Base-by-base conservation (phyloP, 2,113 vertebrate genomes). In the Ciconia stormi region DNA sequence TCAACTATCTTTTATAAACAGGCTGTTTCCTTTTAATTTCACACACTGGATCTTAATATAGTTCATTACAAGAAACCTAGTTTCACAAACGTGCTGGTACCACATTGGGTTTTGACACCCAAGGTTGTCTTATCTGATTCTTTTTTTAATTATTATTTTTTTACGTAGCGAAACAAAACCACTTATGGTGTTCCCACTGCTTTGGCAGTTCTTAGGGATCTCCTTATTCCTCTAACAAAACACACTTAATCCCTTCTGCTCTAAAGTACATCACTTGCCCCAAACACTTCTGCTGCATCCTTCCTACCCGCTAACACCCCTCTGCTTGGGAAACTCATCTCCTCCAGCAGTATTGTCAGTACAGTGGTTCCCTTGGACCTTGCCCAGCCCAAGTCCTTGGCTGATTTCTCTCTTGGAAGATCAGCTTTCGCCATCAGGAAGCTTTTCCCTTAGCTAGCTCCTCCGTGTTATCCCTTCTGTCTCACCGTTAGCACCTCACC, bases 141-240 rank as follows among this genome's bases (percentile, higher is more conserved):
- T n/a, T 26, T 23, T 17, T 20, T 34, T 20, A 19, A 18, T 19
- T 58, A n/a, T 86, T 88, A 52, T 42, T 26, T n/a, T 17, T 55
- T 59, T 82, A 87, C 94, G 88, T 84, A 92, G 87, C 8, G 6
- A 95, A 90, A 94, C 80, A 95, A 81, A 88, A 53, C 16, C n/a
- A 32, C 22, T 67, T 13, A 8, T 1, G 0, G 15, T 8, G 22
- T 14, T 67, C n/a, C 10, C 38, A 81, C 13, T 1, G 0, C 21
- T 44, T 34, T 9, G 22, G 23, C n/a, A 49, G 30, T 46, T 56
- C 61, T 71, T 47, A 27, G 15, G 21, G 34, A 50, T 71, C 42
- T 44, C 7, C 40, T 66, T 70, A 30, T 27, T 56, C 11, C 27
- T 56, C 42, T 58, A 32, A 46, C 3, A 2, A 78, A 61, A 74